phyloP scores from a whole-genome alignment of 2,888 invertebrate species.

The Amblyjoppa fuscipennis region DNA sequence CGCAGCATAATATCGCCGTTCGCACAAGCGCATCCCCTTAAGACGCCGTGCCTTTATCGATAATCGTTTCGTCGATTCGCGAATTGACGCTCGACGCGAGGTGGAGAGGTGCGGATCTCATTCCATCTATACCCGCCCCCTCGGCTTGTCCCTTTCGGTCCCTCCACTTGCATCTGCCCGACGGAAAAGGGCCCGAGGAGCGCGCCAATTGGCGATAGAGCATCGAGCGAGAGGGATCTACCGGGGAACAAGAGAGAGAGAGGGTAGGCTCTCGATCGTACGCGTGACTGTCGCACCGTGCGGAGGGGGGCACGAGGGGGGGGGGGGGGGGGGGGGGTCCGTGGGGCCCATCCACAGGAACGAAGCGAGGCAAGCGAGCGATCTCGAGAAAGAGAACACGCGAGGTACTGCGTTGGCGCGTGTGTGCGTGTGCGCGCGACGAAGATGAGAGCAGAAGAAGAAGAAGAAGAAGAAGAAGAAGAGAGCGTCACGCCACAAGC shows the following conservation, averaged over 20 bases:
- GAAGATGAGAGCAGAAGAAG: constrained; percentile 34
- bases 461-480: constrained; percentile 39
- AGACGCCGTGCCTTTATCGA: not conserved
- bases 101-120: constrained; percentile 7
- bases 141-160: not conserved
- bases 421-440: constrained; percentile 53
- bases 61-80: constrained; percentile 9
- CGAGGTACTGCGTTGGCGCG: constrained; percentile 34
- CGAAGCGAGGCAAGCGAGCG: constrained; percentile 34
- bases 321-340: not conserved
- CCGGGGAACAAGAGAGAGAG: constrained; percentile 58
- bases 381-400: constrained; percentile 58
- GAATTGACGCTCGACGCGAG: not conserved
- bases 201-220: constrained; percentile 53
- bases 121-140: not conserved
- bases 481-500: constrained; percentile 59
- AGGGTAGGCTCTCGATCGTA: constrained; percentile 64
- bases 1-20: not conserved
- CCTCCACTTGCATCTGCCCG: constrained; percentile 17
- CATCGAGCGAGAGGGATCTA: constrained; percentile 14
- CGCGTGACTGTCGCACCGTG: constrained; percentile 62
- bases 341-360: constrained; percentile 25
- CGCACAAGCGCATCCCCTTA: not conserved
- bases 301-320: constrained; percentile 36
- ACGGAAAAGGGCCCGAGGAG: constrained; percentile 41